Conservation (phyloP, 2,888 invertebrate species). For the Caenorhabditis zanzibari region DNA sequence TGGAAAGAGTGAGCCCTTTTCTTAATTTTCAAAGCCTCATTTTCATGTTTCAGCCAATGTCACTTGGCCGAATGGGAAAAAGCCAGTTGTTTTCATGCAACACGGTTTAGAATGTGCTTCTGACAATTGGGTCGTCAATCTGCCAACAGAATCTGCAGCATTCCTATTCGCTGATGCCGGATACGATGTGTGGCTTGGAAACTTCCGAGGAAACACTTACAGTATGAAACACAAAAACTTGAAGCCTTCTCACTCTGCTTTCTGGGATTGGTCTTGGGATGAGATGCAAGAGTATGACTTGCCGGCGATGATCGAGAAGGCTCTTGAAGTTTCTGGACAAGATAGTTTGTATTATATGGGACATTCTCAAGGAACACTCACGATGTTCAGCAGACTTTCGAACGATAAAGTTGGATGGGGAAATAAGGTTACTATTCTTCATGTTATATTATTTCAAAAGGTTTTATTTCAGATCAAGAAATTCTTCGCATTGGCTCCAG, state of each 20-base stretch:
- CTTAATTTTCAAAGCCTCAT: background rate
- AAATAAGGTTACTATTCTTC: conserved; percentile 56
- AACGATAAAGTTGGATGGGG: conserved; percentile 70
- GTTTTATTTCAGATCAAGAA: conserved; percentile 72
- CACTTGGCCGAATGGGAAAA: conserved; percentile 64
- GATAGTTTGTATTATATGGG: conserved; percentile 89
- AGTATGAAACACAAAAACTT: conserved; percentile 84
- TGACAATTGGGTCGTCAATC: conserved; percentile 77
- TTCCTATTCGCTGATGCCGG: conserved; percentile 85
- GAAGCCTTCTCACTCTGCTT: conserved; percentile 69
- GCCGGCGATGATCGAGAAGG: conserved; percentile 90
- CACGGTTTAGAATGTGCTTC: conserved; percentile 87
- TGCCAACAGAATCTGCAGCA: conserved; percentile 72
- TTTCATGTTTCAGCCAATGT: conserved; percentile 55
- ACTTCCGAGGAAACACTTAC: conserved; percentile 91
- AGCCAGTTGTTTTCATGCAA: conserved; percentile 87
- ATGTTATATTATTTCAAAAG: no score
- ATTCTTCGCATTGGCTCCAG: conserved; percentile 83
- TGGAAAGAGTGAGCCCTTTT: conserved; percentile 83
- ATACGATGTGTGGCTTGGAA: conserved; percentile 90
- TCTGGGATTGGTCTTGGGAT: conserved; percentile 86
- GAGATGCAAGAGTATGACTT: conserved; percentile 92
- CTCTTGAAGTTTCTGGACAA: conserved; percentile 86
- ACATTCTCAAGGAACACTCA: conserved; percentile 88
- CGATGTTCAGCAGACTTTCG: conserved; percentile 79